These are phyloP conservation scores for Sinhomidia bicolor DNA, from an alignment of 2,888 invertebrate genomes.

Conservation along the genomic window DNA sequence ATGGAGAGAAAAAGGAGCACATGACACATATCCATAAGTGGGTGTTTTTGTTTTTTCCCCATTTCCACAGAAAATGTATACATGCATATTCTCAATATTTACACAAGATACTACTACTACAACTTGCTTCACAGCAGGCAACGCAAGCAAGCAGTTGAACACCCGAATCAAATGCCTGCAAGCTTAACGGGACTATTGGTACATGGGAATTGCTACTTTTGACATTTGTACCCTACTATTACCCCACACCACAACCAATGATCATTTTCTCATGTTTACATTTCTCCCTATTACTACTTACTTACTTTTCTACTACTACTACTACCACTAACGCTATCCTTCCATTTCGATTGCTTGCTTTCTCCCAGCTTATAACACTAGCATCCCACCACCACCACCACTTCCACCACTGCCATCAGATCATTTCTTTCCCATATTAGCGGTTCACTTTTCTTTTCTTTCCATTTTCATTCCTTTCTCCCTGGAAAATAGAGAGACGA, in stretches of 20 bases:
- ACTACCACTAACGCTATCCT: not conserved
- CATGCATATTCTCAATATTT: too few relatives aligned
- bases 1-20: too few relatives aligned
- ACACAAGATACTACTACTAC: too few relatives aligned
- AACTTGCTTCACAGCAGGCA: not conserved
- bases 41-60: too few relatives aligned
- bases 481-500: not conserved
- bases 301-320: not conserved
- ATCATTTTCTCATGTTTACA: slow-evolving; percentile 15
- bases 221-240: too few relatives aligned
- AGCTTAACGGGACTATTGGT: not conserved
- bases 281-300: too few relatives aligned
- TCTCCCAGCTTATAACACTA: too few relatives aligned
- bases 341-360: not conserved
- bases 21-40: too few relatives aligned
- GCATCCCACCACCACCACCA: not conserved
- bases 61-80: not conserved
- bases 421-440: not conserved
- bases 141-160: not conserved
- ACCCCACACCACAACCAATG: not conserved
- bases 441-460: not conserved
- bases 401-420: not conserved
- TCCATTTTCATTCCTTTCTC: not conserved
- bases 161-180: slow-evolving; percentile 10
- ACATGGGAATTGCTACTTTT: slow-evolving; percentile 20